Conservation (phyloP, 2,113 vertebrate genomes). For the Colossoma macropomum region DNA sequence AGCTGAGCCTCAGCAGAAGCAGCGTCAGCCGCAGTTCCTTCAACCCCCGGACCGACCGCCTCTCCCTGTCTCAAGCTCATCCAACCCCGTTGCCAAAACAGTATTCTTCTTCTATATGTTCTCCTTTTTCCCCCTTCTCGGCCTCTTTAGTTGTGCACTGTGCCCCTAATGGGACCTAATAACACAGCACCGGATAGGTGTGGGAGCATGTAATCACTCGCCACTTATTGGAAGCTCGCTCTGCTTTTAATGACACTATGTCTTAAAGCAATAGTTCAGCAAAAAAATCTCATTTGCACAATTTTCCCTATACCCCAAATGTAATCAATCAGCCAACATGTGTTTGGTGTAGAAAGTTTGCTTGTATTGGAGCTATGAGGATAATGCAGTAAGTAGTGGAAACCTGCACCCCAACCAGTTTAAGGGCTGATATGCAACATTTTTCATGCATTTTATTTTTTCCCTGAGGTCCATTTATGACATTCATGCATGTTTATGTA, state of each 20-base stretch:
- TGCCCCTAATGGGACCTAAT: conserved; percentile 47
- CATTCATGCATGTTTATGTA: too few relatives aligned
- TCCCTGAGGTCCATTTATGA: too few relatives aligned
- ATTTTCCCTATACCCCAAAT: not conserved
- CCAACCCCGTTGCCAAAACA: not conserved
- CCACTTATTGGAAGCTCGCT: conserved; percentile 29
- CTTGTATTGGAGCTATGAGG: not conserved
- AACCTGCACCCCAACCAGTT: too few relatives aligned
- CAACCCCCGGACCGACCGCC: conserved; percentile 9
- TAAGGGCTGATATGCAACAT: too few relatives aligned
- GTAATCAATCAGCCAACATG: not conserved
- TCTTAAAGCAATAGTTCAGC: not conserved
- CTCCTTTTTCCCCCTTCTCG: not conserved
- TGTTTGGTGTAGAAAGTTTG: not conserved
- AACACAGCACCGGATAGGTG: conserved; percentile 39
- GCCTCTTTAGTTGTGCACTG: conserved; percentile 22
- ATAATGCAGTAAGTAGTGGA: too few relatives aligned
- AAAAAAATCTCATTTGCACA: not conserved
- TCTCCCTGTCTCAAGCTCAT: conserved; percentile 9
- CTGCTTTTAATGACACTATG: conserved; percentile 48
- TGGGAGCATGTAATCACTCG: conserved; percentile 44
- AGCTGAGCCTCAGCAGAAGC: conserved; percentile 31
- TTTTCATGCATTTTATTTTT: too few relatives aligned
- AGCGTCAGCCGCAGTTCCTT: not conserved
- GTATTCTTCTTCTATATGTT: not conserved